phyloP scores from a whole-genome alignment of 2,888 invertebrate genomes.

The Galerucella pusilla region DNA sequence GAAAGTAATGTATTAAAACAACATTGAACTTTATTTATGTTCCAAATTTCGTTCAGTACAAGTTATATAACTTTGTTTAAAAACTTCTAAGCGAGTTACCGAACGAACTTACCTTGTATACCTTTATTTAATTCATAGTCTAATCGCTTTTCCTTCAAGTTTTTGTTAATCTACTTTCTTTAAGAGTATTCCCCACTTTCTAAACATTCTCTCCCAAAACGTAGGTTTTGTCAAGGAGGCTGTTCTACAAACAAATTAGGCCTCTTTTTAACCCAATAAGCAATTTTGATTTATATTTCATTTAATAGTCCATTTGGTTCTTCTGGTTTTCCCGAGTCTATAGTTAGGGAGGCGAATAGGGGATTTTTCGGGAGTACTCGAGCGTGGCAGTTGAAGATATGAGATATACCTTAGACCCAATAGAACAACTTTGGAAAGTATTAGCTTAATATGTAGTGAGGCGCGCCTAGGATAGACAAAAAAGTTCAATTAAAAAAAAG shows the following conservation, averaged over 20 bases:
- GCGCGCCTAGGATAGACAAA: too few species aligned
- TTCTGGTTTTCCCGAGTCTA: too few species aligned
- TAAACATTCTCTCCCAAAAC: constrained; percentile 1
- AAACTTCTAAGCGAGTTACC: constrained; percentile 20
- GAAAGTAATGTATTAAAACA: constrained; percentile 22
- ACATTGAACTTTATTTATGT: constrained; percentile 27
- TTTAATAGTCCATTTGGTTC: too few species aligned
- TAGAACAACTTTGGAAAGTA: too few species aligned
- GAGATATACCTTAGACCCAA: too few species aligned
- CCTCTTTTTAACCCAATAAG: not conserved
- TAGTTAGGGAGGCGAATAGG: too few species aligned
- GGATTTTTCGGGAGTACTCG: too few species aligned
- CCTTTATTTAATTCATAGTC: constrained; percentile 30
- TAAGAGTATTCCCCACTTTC: constrained; percentile 21
- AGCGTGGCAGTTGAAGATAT: too few species aligned
- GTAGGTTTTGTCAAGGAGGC: not conserved
- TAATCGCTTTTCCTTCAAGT: constrained; percentile 14
- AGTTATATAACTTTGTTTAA: constrained; percentile 23
- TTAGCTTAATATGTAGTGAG: too few species aligned
- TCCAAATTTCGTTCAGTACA: constrained; percentile 21
- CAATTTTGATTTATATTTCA: not conserved
- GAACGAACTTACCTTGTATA: constrained; percentile 18
- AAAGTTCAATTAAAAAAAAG: too few species aligned
- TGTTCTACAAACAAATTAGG: not conserved
- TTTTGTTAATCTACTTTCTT: constrained; percentile 8